Conservation (phyloP, 1,140 invertebrate genomes). For the Zaprionus camerounensis region DNA sequence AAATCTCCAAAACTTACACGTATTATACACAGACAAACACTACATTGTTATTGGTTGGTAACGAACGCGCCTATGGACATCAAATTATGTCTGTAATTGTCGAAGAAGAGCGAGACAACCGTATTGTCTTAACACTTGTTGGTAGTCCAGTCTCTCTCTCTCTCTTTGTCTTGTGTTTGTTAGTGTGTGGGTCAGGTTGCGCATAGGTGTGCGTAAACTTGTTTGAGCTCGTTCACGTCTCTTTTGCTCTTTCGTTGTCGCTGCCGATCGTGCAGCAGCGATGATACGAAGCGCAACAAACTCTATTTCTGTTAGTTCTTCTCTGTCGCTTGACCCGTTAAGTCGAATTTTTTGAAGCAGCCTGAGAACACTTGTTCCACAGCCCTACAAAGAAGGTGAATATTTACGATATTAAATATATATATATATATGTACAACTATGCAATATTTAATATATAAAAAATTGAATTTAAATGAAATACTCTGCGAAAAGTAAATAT, state of each 20-base stretch:
- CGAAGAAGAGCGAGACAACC: slow-evolving; percentile 45
- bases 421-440: neutral
- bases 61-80: slow-evolving; percentile 38
- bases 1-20: slow-evolving; percentile 35
- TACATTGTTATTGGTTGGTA: slow-evolving; percentile 25
- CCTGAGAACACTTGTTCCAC: neutral
- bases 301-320: neutral
- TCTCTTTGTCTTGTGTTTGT: slow-evolving; percentile 6
- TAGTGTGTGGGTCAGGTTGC: slow-evolving; percentile 41
- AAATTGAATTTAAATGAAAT: slow-evolving; percentile 17
- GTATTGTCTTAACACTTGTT: slow-evolving; percentile 50
- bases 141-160: slow-evolving; percentile 15
- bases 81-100: slow-evolving; percentile 58
- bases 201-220: slow-evolving; percentile 11
- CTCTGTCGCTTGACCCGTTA: neutral
- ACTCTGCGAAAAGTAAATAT: slow-evolving; percentile 9
- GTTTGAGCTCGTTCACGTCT: slow-evolving; percentile 3
- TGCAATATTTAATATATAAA: neutral
- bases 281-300: neutral
- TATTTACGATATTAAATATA: slow-evolving; percentile 40
- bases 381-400: slow-evolving; percentile 53
- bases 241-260: neutral
- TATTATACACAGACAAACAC: neutral
- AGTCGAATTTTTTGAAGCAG: neutral
- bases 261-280: neutral